These are phyloP conservation scores for Busseola fusca DNA, from an alignment of 2,888 invertebrate species.

Conservation along the genomic window DNA sequence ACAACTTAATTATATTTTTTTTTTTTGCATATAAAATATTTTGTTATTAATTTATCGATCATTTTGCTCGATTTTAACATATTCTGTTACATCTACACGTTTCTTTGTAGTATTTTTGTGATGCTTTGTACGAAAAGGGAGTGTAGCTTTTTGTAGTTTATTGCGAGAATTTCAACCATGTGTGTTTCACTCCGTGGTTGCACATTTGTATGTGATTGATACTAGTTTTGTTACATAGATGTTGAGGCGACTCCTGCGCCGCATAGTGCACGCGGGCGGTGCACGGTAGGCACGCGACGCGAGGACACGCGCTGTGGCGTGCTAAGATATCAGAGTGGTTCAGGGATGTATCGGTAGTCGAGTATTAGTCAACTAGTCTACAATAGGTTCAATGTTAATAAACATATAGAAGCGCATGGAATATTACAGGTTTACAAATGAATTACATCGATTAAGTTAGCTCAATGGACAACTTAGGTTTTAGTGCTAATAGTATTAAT, in stretches of 20 bases:
- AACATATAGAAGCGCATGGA: conserved; percentile 51
- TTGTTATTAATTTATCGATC: conserved; percentile 85
- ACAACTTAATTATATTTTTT: conserved; percentile 70
- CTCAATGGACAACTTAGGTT: conserved; percentile 58
- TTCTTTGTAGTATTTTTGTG: conserved; percentile 84
- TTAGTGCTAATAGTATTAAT: conserved; percentile 59
- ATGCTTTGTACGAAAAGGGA: conserved; percentile 76
- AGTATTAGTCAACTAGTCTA: conserved; percentile 55
- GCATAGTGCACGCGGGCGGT: conserved; percentile 17
- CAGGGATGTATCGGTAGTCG: conserved; percentile 60
- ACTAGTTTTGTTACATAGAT: conserved; percentile 60
- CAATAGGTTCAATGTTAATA: conserved; percentile 33
- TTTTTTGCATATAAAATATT: conserved; percentile 84
- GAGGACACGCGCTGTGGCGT: neutral
- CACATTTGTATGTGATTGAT: conserved; percentile 61
- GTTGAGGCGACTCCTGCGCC: conserved; percentile 44
- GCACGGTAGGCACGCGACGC: neutral
- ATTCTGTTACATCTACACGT: conserved; percentile 78
- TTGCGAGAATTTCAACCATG: conserved; percentile 66
- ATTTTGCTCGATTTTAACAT: conserved; percentile 82
- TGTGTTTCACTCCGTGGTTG: conserved; percentile 57
- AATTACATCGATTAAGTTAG: conserved; percentile 63
- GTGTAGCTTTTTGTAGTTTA: conserved; percentile 74
- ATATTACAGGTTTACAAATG: conserved; percentile 62
- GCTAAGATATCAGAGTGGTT: conserved; percentile 1